Evolutionary conservation across 2,113 vertebrate species (phyloP), one percentile per base, ranked within the genome.

Genomic region (Ascaphus truei): DNA sequence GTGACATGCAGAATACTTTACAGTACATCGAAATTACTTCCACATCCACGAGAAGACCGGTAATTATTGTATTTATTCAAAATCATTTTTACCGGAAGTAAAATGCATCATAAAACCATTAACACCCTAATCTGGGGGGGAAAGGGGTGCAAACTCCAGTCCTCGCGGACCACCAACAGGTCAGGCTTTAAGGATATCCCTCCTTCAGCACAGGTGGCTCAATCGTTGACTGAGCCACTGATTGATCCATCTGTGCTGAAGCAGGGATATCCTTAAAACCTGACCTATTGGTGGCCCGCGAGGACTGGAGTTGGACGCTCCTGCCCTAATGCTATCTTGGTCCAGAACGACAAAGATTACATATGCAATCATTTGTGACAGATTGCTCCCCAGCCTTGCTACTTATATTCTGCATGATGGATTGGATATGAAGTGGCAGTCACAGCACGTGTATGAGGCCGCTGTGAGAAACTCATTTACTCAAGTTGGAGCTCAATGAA

Each of bases 351-450:
- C 73, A 68, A 57, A 73, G 59, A 77, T 78, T 71, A 79, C 27
- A 37, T 77, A 76, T 51, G 75, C 62, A 80, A 83, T 75, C 62
- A 7, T 3, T 82, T 79, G 73, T 81, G 82, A 81, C 76, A 81
- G 78, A 81, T 73, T 61, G 58, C 36, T 81, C 77, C 72, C 80
- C 53, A 36, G 72, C 68, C 73, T 76, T 75, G 78, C 43, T 34
- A 68, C 50, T 88, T 84, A 68, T 72, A 75, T 78, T 76, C 77
- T 73, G 29, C 47, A 77, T 69, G 39, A 86, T 76, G 78, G 80
- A 81, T 82, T 79, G 80, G 80, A 76, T 62, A 43, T 9, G 58
- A 87, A 84, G 71, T 79, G 81, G 85, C 84, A 88, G 75, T 73
- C 81, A 71, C 78, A 80, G 81, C 75, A 73, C 83, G 79, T 34